A percentile compares a stretch with the other conserved stretches of the same genome.
phyloP scores from a whole-genome alignment of 35 echinoderm and acorn worm species.

The Hemicentrotus pulcherrimus region DNA sequence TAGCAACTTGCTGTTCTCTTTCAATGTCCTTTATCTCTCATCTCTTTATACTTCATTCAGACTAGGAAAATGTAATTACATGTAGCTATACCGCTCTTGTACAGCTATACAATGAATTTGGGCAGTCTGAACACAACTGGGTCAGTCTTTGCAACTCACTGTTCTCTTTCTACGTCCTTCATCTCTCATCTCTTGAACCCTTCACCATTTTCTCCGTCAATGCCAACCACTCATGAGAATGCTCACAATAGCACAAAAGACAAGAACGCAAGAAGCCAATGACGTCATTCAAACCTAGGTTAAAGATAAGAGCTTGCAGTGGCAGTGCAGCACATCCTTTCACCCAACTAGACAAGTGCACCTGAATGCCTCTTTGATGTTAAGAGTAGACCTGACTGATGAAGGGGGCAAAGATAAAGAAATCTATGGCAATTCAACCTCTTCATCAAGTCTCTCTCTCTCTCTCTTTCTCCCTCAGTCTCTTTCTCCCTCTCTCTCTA shows the following conservation, averaged over 20 bases:
- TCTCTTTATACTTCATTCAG: too few relatives aligned
- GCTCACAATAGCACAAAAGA: slow-evolving; percentile 19
- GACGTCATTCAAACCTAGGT: background rate
- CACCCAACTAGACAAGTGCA: background rate
- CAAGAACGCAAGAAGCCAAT: background rate
- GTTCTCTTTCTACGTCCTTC: background rate
- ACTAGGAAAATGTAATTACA: too few relatives aligned
- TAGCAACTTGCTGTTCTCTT: too few relatives aligned
- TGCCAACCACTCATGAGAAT: slow-evolving; percentile 10
- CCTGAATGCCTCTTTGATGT: background rate
- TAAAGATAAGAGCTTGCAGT: background rate
- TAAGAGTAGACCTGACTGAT: too few relatives aligned
- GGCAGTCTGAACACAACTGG: too few relatives aligned
- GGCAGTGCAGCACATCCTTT: background rate
- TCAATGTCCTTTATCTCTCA: too few relatives aligned
- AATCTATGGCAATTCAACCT: background rate
- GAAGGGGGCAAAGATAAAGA: too few relatives aligned
- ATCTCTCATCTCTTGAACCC: background rate
- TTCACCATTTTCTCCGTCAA: slow-evolving; percentile 5
- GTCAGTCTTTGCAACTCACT: background rate
- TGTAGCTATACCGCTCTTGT: too few relatives aligned
- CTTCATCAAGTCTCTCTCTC: background rate
- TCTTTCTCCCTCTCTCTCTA: background rate
- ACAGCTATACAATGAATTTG: too few relatives aligned
- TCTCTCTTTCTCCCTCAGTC: background rate